These are phyloP conservation scores for Platorchestia sp. DNA, from an alignment of 1,140 invertebrate species.

Conservation along the genomic window DNA sequence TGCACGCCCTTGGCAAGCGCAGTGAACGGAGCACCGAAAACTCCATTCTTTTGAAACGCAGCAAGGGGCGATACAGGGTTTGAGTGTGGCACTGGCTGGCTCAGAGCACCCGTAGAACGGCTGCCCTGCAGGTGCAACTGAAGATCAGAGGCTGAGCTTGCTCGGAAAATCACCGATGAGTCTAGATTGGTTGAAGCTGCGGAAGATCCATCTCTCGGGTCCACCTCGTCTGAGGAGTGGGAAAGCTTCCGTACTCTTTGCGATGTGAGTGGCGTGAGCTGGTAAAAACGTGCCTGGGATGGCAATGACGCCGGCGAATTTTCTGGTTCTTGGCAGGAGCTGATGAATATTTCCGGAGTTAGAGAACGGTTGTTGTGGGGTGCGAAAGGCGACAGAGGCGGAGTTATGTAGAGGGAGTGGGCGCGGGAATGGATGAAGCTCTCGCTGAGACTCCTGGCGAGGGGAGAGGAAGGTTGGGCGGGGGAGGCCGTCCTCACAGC, in stretches of 20 bases:
- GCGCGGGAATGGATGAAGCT: neutral
- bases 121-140: conserved; percentile 1
- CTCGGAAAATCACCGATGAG: neutral
- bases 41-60: conserved; percentile 70
- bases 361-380: neutral
- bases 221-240: conserved; percentile 79
- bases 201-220: conserved; percentile 64
- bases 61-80: conserved; percentile 67
- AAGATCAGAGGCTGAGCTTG: neutral
- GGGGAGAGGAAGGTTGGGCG: conserved; percentile 44
- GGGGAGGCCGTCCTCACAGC: neutral
- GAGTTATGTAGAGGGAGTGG: neutral
- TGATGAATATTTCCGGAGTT: conserved; percentile 58
- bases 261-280: conserved; percentile 69
- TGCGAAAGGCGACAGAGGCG: conserved; percentile 2
- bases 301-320: conserved; percentile 27
- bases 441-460: conserved; percentile 41
- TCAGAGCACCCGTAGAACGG: neutral
- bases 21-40: conserved; percentile 76
- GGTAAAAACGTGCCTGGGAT: neutral
- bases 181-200: neutral
- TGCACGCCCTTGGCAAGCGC: conserved; percentile 59
- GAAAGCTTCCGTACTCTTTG: conserved; percentile 72
- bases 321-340: neutral
- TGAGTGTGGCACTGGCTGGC: conserved; percentile 59